phyloP scores from a whole-genome alignment of 2,113 vertebrate species.

The Donacobius atricapilla region DNA sequence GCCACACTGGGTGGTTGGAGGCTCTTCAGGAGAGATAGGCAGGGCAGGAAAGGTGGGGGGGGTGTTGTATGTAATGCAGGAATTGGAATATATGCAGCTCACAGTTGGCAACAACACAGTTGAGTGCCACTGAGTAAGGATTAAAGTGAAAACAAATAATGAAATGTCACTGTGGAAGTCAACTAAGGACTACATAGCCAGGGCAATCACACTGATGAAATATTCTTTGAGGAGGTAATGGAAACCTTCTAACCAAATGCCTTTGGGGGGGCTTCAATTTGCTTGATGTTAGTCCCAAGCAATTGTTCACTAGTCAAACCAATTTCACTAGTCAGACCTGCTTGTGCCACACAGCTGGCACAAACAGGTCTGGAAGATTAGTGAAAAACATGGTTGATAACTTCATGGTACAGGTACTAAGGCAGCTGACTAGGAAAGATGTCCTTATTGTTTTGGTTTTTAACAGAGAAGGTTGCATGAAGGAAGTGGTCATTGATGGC shows the following conservation, averaged over 20 bases:
- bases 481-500: background rate
- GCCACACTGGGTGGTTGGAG: background rate
- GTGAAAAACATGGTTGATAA: background rate
- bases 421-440: background rate
- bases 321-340: too few species aligned
- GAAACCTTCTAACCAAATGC: background rate
- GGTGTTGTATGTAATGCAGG: background rate
- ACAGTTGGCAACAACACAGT: background rate
- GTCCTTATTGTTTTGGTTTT: background rate
- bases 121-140: background rate
- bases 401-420: background rate
- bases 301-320: too few species aligned
- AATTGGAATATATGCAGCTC: background rate
- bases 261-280: background rate
- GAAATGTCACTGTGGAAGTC: background rate
- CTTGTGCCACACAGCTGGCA: background rate
- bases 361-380: background rate
- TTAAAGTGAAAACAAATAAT: background rate
- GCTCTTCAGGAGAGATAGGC: background rate
- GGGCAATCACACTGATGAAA: background rate
- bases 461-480: too few species aligned
- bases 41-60: background rate
- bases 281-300: background rate
- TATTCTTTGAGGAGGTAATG: background rate
- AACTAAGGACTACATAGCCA: background rate